Evolutionary conservation across 2,888 invertebrate genomes (phyloP), one percentile per base, ranked within the genome.

Genomic region (Sinhomidia bicolor): DNA sequence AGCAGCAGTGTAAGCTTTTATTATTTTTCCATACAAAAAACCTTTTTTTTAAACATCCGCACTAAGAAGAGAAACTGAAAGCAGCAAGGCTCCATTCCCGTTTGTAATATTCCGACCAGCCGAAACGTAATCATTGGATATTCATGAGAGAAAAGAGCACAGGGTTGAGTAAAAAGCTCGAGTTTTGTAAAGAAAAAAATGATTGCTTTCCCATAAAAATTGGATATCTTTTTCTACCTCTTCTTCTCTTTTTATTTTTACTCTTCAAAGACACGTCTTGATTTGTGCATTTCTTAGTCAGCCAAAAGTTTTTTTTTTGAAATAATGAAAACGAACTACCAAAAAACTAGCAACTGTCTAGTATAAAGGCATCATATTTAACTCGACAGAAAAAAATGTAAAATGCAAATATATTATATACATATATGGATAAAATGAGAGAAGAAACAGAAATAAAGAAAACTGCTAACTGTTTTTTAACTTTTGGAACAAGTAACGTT

Each of bases 131-230:
- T 68, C 54, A 85, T 85, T 85, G 79, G 62, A 80, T 85, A 85
- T 85, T 85, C 85, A 85, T 85, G 85, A 85, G 85, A 68, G 62
- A n/a, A 54, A 17, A 36, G 54, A 76, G 76, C 78, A 85, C 10
- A 60, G 78, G 14, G 26, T 12, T 79, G 44, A 79, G 44, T 44
- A 44, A 41, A 54, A 76, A 9, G n/a, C 9, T 12, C 32, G 29
- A 57, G 79, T 85, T 80, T 79, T 71, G 44, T 20, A 9, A n/a
- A n/a, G n/a, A n/a, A n/a, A n/a, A n/a, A 85, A 80, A 85, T 71
- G 80, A 85, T 80, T 80, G 54, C 85, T 80, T 20, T 44, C 62
- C 80, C 78, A 76, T 5, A 17, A 14, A 51, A 54, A 10, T 23
- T 4, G 76, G 83, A 74, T 76, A 26, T 57, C 51, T 54, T 5